phyloP scores from a whole-genome alignment of 1,140 invertebrate species.

The Armadillidium nasatum region DNA sequence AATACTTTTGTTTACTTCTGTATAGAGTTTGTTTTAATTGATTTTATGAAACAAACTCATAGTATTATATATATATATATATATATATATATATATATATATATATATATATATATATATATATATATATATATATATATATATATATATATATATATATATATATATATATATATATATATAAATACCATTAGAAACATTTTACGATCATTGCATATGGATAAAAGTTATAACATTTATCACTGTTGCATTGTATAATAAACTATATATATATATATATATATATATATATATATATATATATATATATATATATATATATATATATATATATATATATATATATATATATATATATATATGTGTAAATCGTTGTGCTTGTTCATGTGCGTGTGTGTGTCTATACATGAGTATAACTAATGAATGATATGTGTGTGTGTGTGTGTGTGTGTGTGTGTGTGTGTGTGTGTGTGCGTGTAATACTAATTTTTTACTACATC shows the following conservation, averaged over 20 bases:
- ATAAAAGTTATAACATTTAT: no score
- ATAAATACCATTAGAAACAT: not conserved
- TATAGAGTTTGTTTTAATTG: no score
- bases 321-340: slow-evolving; percentile 3
- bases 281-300: slow-evolving; percentile 3
- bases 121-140: slow-evolving; percentile 3
- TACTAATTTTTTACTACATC: no score
- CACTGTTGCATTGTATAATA: no score
- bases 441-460: no score
- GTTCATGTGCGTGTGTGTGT: no score
- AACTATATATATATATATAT: not conserved
- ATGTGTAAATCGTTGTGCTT: slow-evolving; percentile 10
- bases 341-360: slow-evolving; percentile 3
- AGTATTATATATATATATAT: not conserved
- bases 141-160: slow-evolving; percentile 3
- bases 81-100: slow-evolving; percentile 3
- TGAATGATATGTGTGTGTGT: no score
- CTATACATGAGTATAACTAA: no score
- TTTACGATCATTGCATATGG: no score
- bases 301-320: slow-evolving; percentile 3
- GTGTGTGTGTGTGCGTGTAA: no score
- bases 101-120: slow-evolving; percentile 3
- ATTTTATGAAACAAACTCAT: no score
- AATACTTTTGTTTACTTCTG: no score
- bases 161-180: not conserved